Evolutionary conservation across 2,113 vertebrate genomes (phyloP).

Genomic region (Tetrax tetrax): DNA sequence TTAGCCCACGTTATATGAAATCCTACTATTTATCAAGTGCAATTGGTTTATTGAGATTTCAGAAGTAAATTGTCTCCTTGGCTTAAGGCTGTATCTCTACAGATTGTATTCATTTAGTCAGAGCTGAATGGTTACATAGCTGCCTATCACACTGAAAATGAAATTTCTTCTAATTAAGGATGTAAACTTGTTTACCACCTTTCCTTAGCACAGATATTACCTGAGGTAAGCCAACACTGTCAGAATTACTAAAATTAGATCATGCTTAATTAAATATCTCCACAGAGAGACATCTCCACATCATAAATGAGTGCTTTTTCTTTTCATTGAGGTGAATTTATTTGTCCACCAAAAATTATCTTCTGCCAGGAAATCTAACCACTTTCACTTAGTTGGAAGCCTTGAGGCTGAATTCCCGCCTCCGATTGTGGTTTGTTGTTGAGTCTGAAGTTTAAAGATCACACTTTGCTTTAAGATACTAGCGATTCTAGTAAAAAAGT

Average conservation of each 20-base stretch:
- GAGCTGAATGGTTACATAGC: neutral
- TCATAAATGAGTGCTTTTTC: neutral
- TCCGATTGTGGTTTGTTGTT: constrained; percentile 36
- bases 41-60: neutral
- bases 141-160: neutral
- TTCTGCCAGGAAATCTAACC: constrained; percentile 10
- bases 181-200: neutral
- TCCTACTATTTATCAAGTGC: neutral
- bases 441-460: constrained; percentile 29
- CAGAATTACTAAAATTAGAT: constrained; percentile 7
- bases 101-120: neutral
- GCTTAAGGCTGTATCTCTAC: neutral
- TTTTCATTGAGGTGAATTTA: constrained; percentile 10
- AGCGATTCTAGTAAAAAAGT: neutral
- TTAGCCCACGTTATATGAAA: neutral
- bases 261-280: constrained; percentile 10
- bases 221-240: neutral
- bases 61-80: neutral
- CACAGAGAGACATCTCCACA: neutral
- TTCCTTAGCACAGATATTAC: neutral
- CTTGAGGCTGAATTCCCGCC: neutral
- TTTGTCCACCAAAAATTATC: constrained; percentile 30
- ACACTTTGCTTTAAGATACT: neutral
- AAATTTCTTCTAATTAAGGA: neutral
- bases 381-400: neutral